Evolutionary conservation across 2,888 invertebrate genomes (phyloP), one percentile per base, ranked within the genome.

Genomic region (Caenorhabditis sp.): DNA sequence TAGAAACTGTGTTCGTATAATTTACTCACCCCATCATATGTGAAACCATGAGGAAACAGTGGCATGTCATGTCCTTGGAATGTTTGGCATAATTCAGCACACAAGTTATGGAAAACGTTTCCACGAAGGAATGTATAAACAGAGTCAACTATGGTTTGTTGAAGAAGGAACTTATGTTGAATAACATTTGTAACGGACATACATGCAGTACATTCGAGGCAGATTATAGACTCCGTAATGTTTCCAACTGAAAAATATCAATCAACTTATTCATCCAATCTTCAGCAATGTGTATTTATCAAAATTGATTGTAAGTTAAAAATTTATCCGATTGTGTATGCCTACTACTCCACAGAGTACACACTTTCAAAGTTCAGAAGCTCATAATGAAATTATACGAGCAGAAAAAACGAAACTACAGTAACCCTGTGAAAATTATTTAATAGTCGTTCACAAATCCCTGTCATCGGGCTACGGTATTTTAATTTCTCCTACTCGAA

Each of bases 151-250:
- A 69, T 63, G 8, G 21, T 21, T 25, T 59, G 63, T 66, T 70
- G 74, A 5, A 79, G 59, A 23, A 79, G 59, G n/a, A 77, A 54
- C 49, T 74, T 76, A 56, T 77, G 69, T 57, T 77, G 77, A 27
- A 80, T 58, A 2, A 80, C 67, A 52, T 80, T 80, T 3, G 80
- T 80, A 5, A 77, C 56, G 1, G 70, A 67, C 80, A 80, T 80
- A 49, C 80, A 80, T 36, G 73, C 80, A 23, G 77, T 77, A 36
- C 80, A 80, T 57, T 77, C 76, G 23, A 72, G 67, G 26, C 80
- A 80, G 14, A 77, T 38, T 1, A 80, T 64, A 0, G 75, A 71
- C 23, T 67, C 66, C 0, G 77, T 80, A 10, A 77, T 31, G 38
- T 80, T 80, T 26, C 26, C 56, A 10, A 73, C 79, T 79, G 69